These are phyloP conservation scores for Cuculus canorus DNA, from an alignment of 2,797 vertebrate genomes.

Conservation along the genomic window DNA sequence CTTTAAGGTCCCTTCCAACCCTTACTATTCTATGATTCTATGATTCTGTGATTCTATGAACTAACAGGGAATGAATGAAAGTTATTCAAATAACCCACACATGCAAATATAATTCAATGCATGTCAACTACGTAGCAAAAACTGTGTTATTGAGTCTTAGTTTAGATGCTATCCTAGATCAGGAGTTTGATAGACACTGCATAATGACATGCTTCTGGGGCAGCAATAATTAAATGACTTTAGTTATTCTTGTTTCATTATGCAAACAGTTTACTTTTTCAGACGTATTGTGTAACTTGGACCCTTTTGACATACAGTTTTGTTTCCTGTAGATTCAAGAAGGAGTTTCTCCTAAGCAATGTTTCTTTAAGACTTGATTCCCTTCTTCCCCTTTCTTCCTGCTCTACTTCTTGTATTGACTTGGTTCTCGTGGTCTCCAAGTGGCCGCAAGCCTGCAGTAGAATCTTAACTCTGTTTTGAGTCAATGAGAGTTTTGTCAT, in stretches of 20 bases:
- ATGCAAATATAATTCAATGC: not conserved
- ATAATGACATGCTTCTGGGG: not conserved
- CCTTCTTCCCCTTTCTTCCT: not conserved
- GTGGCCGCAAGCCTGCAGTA: not conserved
- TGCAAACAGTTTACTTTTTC: not conserved
- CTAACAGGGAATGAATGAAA: not conserved
- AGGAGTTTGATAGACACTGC: not conserved
- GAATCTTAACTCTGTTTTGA: not conserved
- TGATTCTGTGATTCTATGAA: no score
- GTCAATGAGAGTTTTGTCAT: not conserved
- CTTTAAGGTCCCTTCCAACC: no score
- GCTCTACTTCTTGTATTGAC: not conserved
- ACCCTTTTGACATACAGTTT: accelerated
- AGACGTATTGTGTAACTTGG: not conserved
- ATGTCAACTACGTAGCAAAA: not conserved
- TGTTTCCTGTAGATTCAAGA: not conserved
- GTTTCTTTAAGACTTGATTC: not conserved
- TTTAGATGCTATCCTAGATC: not conserved
- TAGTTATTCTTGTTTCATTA: not conserved
- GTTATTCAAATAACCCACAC: not conserved
- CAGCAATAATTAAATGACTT: not conserved
- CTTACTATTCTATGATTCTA: no score
- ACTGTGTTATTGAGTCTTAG: not conserved
- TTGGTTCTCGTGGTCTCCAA: not conserved
- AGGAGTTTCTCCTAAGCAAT: not conserved